These are phyloP conservation scores for Sinosuthora webbiana DNA, from an alignment of 2,113 vertebrate species.

Conservation along the genomic window DNA sequence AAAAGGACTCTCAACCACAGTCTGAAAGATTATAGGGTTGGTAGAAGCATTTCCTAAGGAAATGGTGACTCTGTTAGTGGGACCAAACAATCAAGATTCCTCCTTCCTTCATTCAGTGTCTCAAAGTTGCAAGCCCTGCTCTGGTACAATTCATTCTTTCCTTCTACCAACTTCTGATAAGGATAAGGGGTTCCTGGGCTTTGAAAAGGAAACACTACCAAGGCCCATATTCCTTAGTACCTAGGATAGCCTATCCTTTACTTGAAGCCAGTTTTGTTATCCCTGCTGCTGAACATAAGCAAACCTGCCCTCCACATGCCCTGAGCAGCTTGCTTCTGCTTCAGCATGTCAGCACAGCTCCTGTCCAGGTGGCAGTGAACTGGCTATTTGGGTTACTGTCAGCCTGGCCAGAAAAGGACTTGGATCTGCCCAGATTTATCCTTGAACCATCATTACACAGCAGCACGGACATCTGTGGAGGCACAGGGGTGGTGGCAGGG, in stretches of 20 bases:
- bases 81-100: neutral
- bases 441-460: neutral
- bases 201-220: neutral
- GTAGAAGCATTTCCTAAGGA: neutral
- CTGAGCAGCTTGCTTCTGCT: neutral
- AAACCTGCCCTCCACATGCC: neutral
- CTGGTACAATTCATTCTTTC: neutral
- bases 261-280: neutral
- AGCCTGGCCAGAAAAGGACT: neutral
- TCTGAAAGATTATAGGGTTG: neutral
- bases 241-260: neutral
- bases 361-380: neutral
- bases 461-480: neutral
- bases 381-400: neutral
- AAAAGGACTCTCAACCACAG: neutral
- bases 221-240: neutral
- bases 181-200: neutral
- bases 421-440: neutral
- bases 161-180: neutral
- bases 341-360: neutral
- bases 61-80: neutral
- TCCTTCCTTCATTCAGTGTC: neutral
- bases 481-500: neutral
- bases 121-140: neutral
- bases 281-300: neutral